Evolutionary conservation across 2,797 vertebrate species (phyloP), one percentile per base, ranked within the genome.

Genomic region (Setipinna tenuifilis): DNA sequence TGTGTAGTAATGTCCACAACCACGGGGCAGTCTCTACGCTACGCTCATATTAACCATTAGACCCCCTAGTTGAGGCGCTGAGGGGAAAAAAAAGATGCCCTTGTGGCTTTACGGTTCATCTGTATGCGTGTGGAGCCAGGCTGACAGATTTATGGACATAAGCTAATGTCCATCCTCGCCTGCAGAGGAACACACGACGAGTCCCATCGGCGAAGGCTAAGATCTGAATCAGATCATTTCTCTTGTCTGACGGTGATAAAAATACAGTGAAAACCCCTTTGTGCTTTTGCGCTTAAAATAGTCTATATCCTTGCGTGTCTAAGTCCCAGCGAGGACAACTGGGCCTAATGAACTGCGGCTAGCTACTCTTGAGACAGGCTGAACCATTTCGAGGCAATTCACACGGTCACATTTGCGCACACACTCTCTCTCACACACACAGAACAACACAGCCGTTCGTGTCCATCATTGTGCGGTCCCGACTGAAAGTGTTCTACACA

Each of bases 351-450:
- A 61, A 86, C 11, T 17, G 82, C 62, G 90, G 87, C 89, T 89
- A 83, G 86, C 28, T 71, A 71, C 68, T 82, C 25, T 78, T 75
- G 85, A 92, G 90, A 93, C 92, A 93, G 90, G 83, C 58, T 93
- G 89, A 94, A 93, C 91, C 90, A 86, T 6, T 83, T 85, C 87
- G 88, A 80, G 50, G 82, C 6, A 41, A 58, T 57, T 83, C 84
- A 58, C 83, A 62, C 71, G 83, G 59, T 85, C n/a, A 31, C 46
- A 62, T 44, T 23, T 19, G 17, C 35, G 19, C 50, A 85, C 87
- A 83, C 84, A 50, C 71, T 83, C 75, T 6, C 62, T 84, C 44
- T 78, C 90, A 85, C 85, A 54, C 65, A 58, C 44, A 59, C 41
- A 44, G 58, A 81, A 54, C 25, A 81, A 84, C 28, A 35, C 10